Evolutionary conservation across 2,888 invertebrate species (phyloP).

Genomic region (Caenorhabditis macrosperma): DNA sequence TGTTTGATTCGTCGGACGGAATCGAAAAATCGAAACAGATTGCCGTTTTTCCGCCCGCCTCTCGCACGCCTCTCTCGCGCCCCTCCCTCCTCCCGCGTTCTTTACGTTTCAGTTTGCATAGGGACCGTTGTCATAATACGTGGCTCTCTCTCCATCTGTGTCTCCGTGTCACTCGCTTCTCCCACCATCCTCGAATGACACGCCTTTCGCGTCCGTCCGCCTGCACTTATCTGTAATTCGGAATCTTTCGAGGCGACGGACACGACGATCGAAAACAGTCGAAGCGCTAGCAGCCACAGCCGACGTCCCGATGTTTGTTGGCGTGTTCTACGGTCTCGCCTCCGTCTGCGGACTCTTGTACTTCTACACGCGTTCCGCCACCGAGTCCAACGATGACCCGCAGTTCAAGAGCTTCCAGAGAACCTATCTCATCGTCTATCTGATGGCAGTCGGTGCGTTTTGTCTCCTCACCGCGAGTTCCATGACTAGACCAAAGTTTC

Average conservation of each 20-base stretch:
- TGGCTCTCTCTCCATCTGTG: slow-evolving; percentile 28
- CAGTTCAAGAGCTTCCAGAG: slow-evolving; percentile 81
- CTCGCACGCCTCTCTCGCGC: not conserved
- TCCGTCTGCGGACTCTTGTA: slow-evolving; percentile 80
- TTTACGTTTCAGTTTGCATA: slow-evolving; percentile 9
- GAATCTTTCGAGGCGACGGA: slow-evolving; percentile 28
- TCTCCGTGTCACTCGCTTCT: slow-evolving; percentile 19
- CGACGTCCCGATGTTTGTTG: slow-evolving; percentile 72
- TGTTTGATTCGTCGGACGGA: not conserved
- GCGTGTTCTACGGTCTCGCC: slow-evolving; percentile 70
- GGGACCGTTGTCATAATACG: slow-evolving; percentile 18
- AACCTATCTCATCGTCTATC: slow-evolving; percentile 82
- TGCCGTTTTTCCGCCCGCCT: not conserved
- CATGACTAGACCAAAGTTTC: not conserved
- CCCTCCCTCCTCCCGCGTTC: slow-evolving; percentile 7
- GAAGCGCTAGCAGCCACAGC: slow-evolving; percentile 4
- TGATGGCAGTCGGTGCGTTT: slow-evolving; percentile 82
- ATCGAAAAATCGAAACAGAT: slow-evolving; percentile 13
- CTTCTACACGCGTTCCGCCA: slow-evolving; percentile 78
- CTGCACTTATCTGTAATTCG: slow-evolving; percentile 13
- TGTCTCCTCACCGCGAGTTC: too few relatives aligned
- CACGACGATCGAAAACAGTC: not conserved
- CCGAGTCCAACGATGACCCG: slow-evolving; percentile 75
- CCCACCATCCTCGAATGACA: slow-evolving; percentile 18
- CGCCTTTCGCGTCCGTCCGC: slow-evolving; percentile 6